Evolutionary conservation across 1,140 invertebrate genomes (phyloP), one percentile per base, ranked within the genome.

Genomic region (Drosophila suzukii): DNA sequence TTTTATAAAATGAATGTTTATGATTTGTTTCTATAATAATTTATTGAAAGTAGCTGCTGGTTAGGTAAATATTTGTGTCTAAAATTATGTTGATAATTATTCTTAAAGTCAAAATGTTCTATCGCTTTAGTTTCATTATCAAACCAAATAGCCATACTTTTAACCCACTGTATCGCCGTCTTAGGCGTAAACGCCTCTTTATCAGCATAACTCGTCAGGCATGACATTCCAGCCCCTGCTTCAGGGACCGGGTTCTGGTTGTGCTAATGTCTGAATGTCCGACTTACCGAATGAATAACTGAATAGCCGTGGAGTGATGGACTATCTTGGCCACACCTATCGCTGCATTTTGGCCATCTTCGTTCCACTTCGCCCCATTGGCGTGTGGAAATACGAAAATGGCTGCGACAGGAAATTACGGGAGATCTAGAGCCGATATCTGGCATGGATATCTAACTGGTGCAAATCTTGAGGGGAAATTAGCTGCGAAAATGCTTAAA

Each of bases 391-490:
- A 81, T 81, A 60, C 78, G 83, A 83, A 88, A 83, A 88, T 88
- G 80, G 83, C 83, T 83, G 53, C 86, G 79, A 88, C 83, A 89
- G 83, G 83, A 88, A 88, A 88, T 88, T 88, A 89, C 61, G 79
- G 79, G 63, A 88, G 55, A 80, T 71, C 65, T 17, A 20, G 24
- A 62, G 55, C 61, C 67, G 60, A 57, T 58, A 67, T 54, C 57
- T 43, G 34, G 46, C 32, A 63, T 72, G 66, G 57, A 75, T 85
- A 86, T 81, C 77, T 76, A 88, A 82, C 58, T 88, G 74, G 51
- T 67, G 70, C 74, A 81, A 81, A 89, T 89, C 84, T 81, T 81
- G 68, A 71, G 79, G 85, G 85, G 84, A 89, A 89, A 89, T 89
- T 89, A 89, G 81, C 84, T 89, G 85, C 77, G 84, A 89, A 81